Percentiles rank a stretch among this genome's conserved stretches.
Conservation (phyloP, 2,113 vertebrate species). For the Perca flavescens region DNA sequence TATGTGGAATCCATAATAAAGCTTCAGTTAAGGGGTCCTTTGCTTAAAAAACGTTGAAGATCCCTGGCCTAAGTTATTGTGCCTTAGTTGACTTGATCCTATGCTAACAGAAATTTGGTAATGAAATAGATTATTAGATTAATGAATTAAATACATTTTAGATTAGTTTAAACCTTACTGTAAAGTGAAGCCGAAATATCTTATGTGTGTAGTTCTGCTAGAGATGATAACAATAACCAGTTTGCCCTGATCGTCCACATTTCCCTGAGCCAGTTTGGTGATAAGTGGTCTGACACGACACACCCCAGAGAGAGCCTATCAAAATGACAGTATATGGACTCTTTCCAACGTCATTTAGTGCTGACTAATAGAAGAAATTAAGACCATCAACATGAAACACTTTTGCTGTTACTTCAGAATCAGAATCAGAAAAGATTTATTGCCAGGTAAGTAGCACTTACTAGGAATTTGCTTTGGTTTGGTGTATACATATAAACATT, state of each 20-base stretch:
- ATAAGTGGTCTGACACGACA: not conserved
- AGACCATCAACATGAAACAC: not conserved
- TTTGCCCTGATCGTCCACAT: not conserved
- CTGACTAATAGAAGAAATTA: not conserved
- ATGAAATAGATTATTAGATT: not conserved
- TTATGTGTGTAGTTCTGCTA: no score
- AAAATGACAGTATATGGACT: not conserved
- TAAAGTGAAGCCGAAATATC: no score
- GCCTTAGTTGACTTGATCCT: not conserved
- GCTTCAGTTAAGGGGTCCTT: no score
- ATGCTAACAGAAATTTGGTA: not conserved
- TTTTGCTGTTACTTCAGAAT: not conserved
- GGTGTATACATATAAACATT: no score
- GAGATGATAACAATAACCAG: no score
- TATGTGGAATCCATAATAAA: no score
- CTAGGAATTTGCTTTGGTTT: no score
- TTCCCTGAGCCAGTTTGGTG: not conserved
- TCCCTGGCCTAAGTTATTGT: not conserved
- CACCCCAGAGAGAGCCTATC: not conserved
- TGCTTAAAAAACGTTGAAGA: no score
- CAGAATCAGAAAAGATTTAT: no score
- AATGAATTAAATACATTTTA: no score
- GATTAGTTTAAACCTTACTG: no score
- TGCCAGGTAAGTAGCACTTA: no score
- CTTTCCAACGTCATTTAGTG: not conserved